Base-by-base conservation (phyloP, 2,888 invertebrate genomes). In the Selenia dentaria region DNA sequence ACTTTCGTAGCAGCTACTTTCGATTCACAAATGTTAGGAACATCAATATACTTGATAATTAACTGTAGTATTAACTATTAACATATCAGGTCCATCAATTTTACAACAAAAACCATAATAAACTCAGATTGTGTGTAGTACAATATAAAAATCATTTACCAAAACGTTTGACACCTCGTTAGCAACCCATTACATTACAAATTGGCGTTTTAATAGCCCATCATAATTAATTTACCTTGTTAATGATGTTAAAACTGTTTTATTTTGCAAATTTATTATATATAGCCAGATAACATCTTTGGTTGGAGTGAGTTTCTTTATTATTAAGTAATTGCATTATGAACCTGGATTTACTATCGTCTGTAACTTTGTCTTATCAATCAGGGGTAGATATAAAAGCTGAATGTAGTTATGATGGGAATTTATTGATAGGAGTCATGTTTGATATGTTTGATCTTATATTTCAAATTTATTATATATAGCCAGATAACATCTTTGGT, bases 131-230 rank as follows among this genome's bases (percentile, higher is more conserved):
- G 20, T 31, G 22, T 18, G 28, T 22, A 11, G n/a, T 18, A 26
- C 42, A 38, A 54, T 54, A 50, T n/a, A 55, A 53, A 51, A 34
- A 39, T 27, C 14, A 48, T 34, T 41, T 41, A 48, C 48, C 25
- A 48, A 51, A 51, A 36, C 43, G 38, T 54, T 59, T 54, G 54
- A 46, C 56, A 50, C 54, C 44, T 56, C 51, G 52, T 59, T 59
- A 56, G 50, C 44, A 42, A 31, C 13, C 52, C 52, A 59, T 59
- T 54, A 54, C 45, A 46, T 54, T 39, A 54, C 56, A 54, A 59
- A 59, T 59, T 56, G 55, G 51, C 54, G 53, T 46, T 47, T 58
- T 56, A 56, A 54, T 52, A 26, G 43, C 27, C 44, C 51, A 36
- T 59, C 40, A 44, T 59, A 56, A 59, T 48, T 51, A 46, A 54